Evolutionary conservation across 2,113 vertebrate species (phyloP), one percentile per base, ranked within the genome.

Genomic region (Cyanoliseus patagonus): DNA sequence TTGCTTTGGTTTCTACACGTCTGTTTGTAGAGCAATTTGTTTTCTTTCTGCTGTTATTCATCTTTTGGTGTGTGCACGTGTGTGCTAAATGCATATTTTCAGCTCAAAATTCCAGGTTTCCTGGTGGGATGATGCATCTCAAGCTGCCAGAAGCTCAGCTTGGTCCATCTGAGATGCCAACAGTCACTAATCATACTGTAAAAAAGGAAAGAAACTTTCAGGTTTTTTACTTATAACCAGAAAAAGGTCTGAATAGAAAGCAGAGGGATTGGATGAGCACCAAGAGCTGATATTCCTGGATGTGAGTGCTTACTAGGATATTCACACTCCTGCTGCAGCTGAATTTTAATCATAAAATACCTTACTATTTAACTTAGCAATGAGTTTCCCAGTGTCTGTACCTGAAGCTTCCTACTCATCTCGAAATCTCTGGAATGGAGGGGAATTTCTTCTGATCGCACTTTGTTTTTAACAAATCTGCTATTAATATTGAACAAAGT

Each of bases 11-110:
- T 85, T 70, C 22, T 77, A 73, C 10, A 28, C 7, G 22, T 33
- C 35, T 13, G 18, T 33, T 70, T 51, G 17, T n/a, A 28, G 28
- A 52, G 14, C 22, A 42, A 3, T n/a, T 81, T 46, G 2, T 19
- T 61, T 37, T 63, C 19, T 42, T 70, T 53, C 33, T 27, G 12
- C 23, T 61, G 13, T 23, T 33, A 5, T 18, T 72, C 9, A 6
- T 3, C 2, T 41, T 80, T 62, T 37, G 10, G 1, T 2, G 0
- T 4, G 23, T 55, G 9, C 15, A 5, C 15, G 3, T 11, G 20
- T 35, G 22, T 23, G 11, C 10, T 52, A 61, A 82, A 76, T 13
- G 14, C 3, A 2, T 44, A 22, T 80, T 84, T 83, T 77, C 53
- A 74, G 7, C 47, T 83, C 39, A 77, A 35, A 70, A 80, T 70